Base-by-base conservation (phyloP, 1,140 invertebrate species). In the Trypoxylus dichotomus region DNA sequence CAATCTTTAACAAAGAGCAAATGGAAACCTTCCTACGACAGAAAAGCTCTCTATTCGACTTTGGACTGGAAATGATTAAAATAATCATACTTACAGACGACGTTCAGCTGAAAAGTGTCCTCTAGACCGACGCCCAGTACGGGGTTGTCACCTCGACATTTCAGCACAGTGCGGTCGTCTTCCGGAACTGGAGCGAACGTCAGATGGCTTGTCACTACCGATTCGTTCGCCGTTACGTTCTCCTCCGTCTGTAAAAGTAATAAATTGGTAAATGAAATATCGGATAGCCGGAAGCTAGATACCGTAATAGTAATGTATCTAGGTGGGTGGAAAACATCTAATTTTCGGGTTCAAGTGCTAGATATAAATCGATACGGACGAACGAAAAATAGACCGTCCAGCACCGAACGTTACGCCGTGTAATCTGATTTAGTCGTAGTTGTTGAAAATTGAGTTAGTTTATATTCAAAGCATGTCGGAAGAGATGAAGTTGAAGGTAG, bases 91-190 rank as follows among this genome's bases (percentile, higher is more conserved):
- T 95, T 89, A 96, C 95, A 96, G 77, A 95, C 93, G 82, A 97
- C 93, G 86, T 96, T 94, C 76, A 97, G 87, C 80, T 90, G 91
- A 84, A 95, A 92, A 43, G 90, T 91, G 84, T 96, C 94, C 83
- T 96, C 94, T 47, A 96, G 88, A 77, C 89, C 91, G 72, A 92
- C 90, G 54, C 90, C 90, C 37, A 96, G 88, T 32, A 89, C 89
- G 11, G 92, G 93, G 89, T 97, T 97, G 83, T 94, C 92, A 0
- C 94, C 95, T 79, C 93, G 91, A 85, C 95, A 97, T 83, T 94
- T 95, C 72, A 97, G 89, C 78, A 91, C 90, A 29, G 92, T 93
- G 2, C 92, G 92, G 83, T 96, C 93, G 85, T 97, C 95, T 81
- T 95, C 93, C 7, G 94, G 93, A 68, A 90, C 87, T 11, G 95